phyloP scores from a whole-genome alignment of 2,888 invertebrate species.

The Epinotia demarniana region DNA sequence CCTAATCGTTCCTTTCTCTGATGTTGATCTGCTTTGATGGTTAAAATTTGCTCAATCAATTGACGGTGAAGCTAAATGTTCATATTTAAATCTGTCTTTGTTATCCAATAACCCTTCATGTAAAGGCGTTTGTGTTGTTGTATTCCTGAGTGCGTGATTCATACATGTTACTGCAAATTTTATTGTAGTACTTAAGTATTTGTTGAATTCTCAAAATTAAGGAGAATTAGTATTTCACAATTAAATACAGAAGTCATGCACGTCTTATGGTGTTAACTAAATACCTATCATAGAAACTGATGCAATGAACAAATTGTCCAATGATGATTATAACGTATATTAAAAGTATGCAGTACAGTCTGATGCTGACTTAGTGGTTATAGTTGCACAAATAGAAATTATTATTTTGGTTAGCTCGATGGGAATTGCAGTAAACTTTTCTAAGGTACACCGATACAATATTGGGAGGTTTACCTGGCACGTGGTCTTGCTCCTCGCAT shows the following conservation, averaged over 20 bases:
- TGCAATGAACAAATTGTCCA: conserved; percentile 52
- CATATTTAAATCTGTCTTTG: conserved; percentile 46
- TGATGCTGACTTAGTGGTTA: conserved; percentile 51
- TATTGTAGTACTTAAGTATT: conserved; percentile 43
- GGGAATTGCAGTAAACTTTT: conserved; percentile 8
- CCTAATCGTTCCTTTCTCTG: conserved; percentile 75
- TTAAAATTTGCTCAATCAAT: conserved; percentile 80
- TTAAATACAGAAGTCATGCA: conserved; percentile 42
- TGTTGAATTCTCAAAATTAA: conserved; percentile 35
- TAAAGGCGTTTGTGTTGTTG: conserved; percentile 41
- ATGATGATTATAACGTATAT: conserved; percentile 47
- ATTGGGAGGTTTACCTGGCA: conserved; percentile 7
- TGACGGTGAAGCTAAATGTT: conserved; percentile 62
- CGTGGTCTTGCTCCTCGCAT: conserved; percentile 9
- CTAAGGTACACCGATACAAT: not conserved
- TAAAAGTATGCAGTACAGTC: conserved; percentile 46
- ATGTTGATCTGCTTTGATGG: conserved; percentile 70
- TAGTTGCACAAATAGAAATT: conserved; percentile 64
- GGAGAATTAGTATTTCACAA: conserved; percentile 39
- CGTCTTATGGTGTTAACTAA: conserved; percentile 59
- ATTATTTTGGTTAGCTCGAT: conserved; percentile 39
- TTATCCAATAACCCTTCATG: conserved; percentile 33
- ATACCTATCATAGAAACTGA: conserved; percentile 63
- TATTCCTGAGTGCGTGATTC: conserved; percentile 29
- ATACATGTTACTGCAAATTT: conserved; percentile 40